Evolutionary conservation across 1,140 invertebrate genomes (phyloP).

Genomic region (Apis florea): DNA sequence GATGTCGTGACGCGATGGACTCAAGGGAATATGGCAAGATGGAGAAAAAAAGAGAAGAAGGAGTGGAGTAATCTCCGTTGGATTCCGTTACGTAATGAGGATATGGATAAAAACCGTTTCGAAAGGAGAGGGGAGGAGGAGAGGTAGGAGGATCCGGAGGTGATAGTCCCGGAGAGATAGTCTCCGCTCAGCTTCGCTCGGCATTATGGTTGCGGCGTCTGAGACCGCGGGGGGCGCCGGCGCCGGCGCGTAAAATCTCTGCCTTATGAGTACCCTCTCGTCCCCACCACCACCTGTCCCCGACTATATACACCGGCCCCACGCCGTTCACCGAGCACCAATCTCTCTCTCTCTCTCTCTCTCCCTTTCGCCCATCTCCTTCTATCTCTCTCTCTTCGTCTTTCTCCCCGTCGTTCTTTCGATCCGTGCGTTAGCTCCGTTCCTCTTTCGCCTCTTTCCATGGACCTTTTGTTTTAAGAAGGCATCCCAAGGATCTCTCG

Average conservation of each 20-base stretch:
- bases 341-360: constrained; percentile 32
- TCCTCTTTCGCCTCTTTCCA: constrained; percentile 61
- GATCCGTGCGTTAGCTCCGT: constrained; percentile 39
- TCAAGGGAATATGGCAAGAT: background rate
- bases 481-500: constrained; percentile 68
- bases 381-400: constrained; percentile 18
- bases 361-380: constrained; percentile 16
- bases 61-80: constrained; percentile 29
- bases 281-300: constrained; percentile 21
- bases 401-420: constrained; percentile 32
- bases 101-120: constrained; percentile 58
- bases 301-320: constrained; percentile 42
- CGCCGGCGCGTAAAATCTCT: constrained; percentile 80
- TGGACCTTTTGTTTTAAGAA: constrained; percentile 78
- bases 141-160: constrained; percentile 55
- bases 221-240: constrained; percentile 80
- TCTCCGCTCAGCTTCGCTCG: constrained; percentile 59
- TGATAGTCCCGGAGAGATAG: constrained; percentile 59
- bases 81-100: constrained; percentile 58
- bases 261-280: constrained; percentile 73
- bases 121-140: constrained; percentile 46
- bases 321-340: constrained; percentile 50
- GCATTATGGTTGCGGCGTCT: constrained; percentile 79
- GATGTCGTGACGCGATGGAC: too few relatives aligned
- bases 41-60: background rate